These are phyloP conservation scores for Synergus gifuensis DNA, from an alignment of 2,888 invertebrate species.

Conservation along the genomic window DNA sequence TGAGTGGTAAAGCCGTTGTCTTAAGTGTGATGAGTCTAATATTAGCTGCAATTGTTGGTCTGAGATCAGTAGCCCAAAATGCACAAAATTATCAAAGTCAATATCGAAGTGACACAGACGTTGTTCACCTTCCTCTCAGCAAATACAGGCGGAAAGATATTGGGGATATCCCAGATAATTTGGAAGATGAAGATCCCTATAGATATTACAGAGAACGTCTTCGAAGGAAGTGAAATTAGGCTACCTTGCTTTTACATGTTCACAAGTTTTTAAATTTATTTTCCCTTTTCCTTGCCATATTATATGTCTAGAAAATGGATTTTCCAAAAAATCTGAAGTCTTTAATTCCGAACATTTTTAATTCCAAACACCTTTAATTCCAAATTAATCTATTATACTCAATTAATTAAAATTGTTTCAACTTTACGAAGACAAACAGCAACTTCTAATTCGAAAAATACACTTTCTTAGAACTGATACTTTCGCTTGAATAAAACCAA, in stretches of 20 bases:
- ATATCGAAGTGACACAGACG: slow-evolving; percentile 53
- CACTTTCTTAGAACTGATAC: background rate
- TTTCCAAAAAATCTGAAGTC: background rate
- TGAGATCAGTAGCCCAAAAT: slow-evolving; percentile 79
- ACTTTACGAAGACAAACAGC: background rate
- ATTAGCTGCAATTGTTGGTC: slow-evolving; percentile 82
- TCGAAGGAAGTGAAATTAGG: slow-evolving; percentile 13
- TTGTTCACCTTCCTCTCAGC: slow-evolving; percentile 61
- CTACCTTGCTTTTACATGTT: background rate
- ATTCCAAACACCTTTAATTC: background rate
- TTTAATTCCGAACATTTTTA: background rate
- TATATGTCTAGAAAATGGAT: background rate
- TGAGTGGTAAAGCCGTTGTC: slow-evolving; percentile 81
- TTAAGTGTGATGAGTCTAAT: slow-evolving; percentile 80
- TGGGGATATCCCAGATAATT: slow-evolving; percentile 59
- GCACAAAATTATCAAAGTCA: slow-evolving; percentile 49
- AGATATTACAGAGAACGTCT: slow-evolving; percentile 70
- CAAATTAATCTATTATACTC: too few species aligned
- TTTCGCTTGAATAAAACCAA: background rate
- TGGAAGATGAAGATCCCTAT: slow-evolving; percentile 68
- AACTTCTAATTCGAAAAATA: background rate
- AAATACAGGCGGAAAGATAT: slow-evolving; percentile 73
- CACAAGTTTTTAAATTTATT: background rate
- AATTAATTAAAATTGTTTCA: too few species aligned
- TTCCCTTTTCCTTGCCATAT: background rate